A percentile compares a stretch with the other conserved stretches of the same genome.
phyloP scores from a whole-genome alignment of 2,888 invertebrate species.

The Taenaris catops region DNA sequence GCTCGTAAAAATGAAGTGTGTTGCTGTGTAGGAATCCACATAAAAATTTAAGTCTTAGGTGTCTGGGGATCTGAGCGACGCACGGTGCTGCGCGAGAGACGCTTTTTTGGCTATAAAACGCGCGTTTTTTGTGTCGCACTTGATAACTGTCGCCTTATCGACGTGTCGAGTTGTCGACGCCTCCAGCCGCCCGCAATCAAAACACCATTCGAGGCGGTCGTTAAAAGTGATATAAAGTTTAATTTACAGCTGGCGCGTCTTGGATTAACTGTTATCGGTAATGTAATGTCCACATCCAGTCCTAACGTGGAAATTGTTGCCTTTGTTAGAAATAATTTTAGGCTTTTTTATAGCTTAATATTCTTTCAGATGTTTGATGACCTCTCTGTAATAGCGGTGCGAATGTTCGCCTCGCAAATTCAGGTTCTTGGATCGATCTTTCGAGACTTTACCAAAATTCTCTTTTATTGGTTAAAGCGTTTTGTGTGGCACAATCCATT shows the following conservation, averaged over 20 bases:
- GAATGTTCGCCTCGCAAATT: too few species aligned
- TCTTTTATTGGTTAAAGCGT: too few species aligned
- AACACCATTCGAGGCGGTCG: slow-evolving; percentile 72
- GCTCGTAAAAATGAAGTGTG: slow-evolving; percentile 66
- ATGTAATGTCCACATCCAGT: slow-evolving; percentile 59
- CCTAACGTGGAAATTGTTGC: slow-evolving; percentile 56
- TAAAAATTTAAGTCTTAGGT: slow-evolving; percentile 47
- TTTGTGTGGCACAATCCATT: too few species aligned
- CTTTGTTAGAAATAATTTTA: slow-evolving; percentile 50
- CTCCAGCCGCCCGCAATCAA: slow-evolving; percentile 76
- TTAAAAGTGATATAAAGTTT: slow-evolving; percentile 79
- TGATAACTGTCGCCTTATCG: slow-evolving; percentile 73
- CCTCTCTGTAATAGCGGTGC: too few species aligned
- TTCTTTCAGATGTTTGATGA: too few species aligned
- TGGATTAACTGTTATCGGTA: slow-evolving; percentile 70
- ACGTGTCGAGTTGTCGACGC: slow-evolving; percentile 78
- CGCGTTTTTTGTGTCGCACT: slow-evolving; percentile 66
- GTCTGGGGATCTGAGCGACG: slow-evolving; percentile 26
- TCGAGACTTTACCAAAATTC: too few species aligned
- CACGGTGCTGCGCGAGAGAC: slow-evolving; percentile 41
- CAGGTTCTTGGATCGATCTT: too few species aligned
- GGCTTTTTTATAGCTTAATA: slow-evolving; percentile 44
- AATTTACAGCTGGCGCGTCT: slow-evolving; percentile 67
- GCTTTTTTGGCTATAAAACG: slow-evolving; percentile 66
- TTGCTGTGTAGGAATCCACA: slow-evolving; percentile 62